Evolutionary conservation across 2,888 invertebrate genomes (phyloP), one percentile per base, ranked within the genome.

Genomic region (Gari tellinella): DNA sequence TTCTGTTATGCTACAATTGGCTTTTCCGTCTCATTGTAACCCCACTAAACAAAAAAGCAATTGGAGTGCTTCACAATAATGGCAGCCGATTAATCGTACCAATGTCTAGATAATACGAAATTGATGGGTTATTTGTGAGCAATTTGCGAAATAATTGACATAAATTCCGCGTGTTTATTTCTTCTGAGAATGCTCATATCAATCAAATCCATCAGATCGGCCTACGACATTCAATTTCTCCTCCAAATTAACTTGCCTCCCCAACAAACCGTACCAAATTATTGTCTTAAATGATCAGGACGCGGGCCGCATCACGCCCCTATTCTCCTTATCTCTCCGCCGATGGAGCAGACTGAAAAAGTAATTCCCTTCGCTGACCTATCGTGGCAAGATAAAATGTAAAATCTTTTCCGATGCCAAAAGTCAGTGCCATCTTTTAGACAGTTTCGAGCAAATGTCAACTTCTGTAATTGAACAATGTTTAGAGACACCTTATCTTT

Each of bases 51-150:
- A 65, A 66, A 63, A 62, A 67, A 72, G 56, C 70, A 70, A 76
- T 62, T 67, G 70, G 63, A 67, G 69, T 64, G 61, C 61, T 76
- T 66, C 70, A 67, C 75, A 48, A 67, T 78, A 78, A 78, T 78
- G 70, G 63, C 67, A 57, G 53, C 46, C 73, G 70, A 74, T 78
- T 74, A 73, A 78, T 78, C 78, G 69, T 48, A 60, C 58, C 51
- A n/a, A 48, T 78, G 78, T 78, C 78, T 70, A 78, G 78, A 78
- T 78, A 78, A 78, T 78, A 72, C 53, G 70, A 68, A 78, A 78
- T 78, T 78, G 78, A 78, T 78, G 78, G 78, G 48, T 72, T 78
- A 78, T 78, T 78, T 78, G 78, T 74, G 78, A 78, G 78, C 73
- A 78, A 78, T 78, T 78, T 78, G 73, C 70, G 67, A 65, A 73